phyloP scores from a whole-genome alignment of 2,113 vertebrate species.

The Paradoxurus hermaphroditus region DNA sequence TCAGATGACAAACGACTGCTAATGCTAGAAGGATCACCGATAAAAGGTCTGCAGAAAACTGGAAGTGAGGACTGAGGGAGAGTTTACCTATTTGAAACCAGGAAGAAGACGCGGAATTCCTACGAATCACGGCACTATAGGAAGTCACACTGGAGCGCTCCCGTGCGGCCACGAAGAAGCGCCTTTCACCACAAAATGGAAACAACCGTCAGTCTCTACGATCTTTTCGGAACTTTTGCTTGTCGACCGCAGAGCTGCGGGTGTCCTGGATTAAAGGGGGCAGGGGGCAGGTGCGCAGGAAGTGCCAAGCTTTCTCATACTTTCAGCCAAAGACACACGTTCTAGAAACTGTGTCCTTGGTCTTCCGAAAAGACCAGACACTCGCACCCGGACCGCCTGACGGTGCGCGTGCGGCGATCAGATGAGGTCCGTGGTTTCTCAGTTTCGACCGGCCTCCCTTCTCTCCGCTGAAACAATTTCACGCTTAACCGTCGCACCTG shows the following conservation, averaged over 20 bases:
- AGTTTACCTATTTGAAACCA: background rate
- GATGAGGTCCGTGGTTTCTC: accelerated
- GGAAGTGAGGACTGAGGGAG: too few relatives aligned
- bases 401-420: background rate
- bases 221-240: background rate
- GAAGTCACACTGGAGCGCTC: background rate
- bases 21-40: background rate
- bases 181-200: background rate
- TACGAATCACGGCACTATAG: accelerated
- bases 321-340: background rate
- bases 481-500: too few relatives aligned
- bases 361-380: accelerated
- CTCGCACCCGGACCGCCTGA: accelerated
- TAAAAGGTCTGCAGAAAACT: background rate
- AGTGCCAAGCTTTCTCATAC: accelerated
- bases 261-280: background rate
- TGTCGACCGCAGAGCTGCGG: accelerated
- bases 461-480: accelerated
- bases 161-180: background rate
- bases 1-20: background rate
- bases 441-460: background rate
- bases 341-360: background rate
- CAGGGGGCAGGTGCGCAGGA: background rate
- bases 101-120: background rate
- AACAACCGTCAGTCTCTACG: background rate